Evolutionary conservation across 2,888 invertebrate genomes (phyloP).

Genomic region (Halocaridina rubra): DNA sequence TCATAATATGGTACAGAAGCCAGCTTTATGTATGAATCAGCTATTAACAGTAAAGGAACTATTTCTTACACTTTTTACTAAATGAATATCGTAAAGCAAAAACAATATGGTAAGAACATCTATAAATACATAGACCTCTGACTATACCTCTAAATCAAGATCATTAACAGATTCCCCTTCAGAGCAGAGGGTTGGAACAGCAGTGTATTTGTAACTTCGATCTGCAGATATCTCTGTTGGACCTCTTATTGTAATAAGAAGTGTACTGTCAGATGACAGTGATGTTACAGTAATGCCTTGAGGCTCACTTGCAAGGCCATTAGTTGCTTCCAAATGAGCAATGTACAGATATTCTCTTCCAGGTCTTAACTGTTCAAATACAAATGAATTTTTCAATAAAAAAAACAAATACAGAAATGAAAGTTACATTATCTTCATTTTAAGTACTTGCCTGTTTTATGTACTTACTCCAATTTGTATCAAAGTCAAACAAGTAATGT

Average conservation of each 20-base stretch:
- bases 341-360: slow-evolving; percentile 43
- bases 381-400: neutral
- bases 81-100: too few relatives aligned
- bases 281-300: slow-evolving; percentile 25
- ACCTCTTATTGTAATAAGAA: slow-evolving; percentile 30
- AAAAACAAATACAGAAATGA: neutral
- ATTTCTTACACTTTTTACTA: too few relatives aligned
- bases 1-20: too few relatives aligned
- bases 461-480: too few relatives aligned
- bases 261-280: slow-evolving; percentile 6
- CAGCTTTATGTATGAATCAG: too few relatives aligned
- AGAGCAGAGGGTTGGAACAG: slow-evolving; percentile 1
- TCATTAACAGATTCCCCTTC: neutral
- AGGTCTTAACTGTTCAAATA: slow-evolving; percentile 22
- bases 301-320: slow-evolving; percentile 6
- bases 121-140: too few relatives aligned
- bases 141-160: neutral
- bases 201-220: slow-evolving; percentile 11
- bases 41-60: too few relatives aligned
- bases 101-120: too few relatives aligned
- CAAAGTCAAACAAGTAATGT: too few relatives aligned
- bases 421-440: too few relatives aligned
- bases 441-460: too few relatives aligned
- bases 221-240: slow-evolving; percentile 12
- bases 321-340: slow-evolving; percentile 7